phyloP scores from a whole-genome alignment of 2,113 vertebrate genomes.

The Muntiacus reevesi region DNA sequence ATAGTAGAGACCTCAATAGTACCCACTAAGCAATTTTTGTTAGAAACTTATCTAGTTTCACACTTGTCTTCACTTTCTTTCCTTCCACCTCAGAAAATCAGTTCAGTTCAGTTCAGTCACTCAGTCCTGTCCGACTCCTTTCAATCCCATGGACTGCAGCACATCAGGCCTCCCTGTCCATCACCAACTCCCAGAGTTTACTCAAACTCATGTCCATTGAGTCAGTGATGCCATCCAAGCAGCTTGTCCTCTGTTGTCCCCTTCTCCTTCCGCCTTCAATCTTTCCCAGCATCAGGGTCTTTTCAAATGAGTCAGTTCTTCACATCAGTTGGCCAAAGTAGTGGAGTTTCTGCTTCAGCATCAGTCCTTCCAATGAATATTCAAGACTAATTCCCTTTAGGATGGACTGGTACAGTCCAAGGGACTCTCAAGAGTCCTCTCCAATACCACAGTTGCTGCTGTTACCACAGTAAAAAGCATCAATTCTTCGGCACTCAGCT shows the following conservation, averaged over 20 bases:
- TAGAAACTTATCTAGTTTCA: not conserved
- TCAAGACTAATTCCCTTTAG: not conserved
- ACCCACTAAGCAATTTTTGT: not conserved
- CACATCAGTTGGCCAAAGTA: not conserved
- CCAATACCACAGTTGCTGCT: not conserved
- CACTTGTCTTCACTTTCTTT: not conserved
- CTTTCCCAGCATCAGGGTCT: not conserved
- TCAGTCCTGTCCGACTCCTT: not conserved
- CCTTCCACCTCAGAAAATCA: not conserved
- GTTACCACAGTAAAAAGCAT: not conserved
- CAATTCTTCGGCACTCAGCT: not conserved
- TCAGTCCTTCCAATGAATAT: not conserved
- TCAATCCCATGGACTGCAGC: not conserved
- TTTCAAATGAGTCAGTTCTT: not conserved
- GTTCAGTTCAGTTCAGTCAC: not conserved
- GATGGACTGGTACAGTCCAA: not conserved
- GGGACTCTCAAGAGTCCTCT: not conserved
- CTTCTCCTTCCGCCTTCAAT: not conserved
- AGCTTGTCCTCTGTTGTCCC: not conserved
- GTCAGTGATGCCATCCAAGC: not conserved
- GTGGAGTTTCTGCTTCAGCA: not conserved
- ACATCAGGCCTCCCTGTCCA: not conserved
- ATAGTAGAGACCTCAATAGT: not conserved
- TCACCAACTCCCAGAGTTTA: not conserved
- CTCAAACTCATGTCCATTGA: not conserved